These are phyloP conservation scores for Anisognathus igniventris DNA, from an alignment of 2,797 vertebrate genomes.

Conservation along the genomic window DNA sequence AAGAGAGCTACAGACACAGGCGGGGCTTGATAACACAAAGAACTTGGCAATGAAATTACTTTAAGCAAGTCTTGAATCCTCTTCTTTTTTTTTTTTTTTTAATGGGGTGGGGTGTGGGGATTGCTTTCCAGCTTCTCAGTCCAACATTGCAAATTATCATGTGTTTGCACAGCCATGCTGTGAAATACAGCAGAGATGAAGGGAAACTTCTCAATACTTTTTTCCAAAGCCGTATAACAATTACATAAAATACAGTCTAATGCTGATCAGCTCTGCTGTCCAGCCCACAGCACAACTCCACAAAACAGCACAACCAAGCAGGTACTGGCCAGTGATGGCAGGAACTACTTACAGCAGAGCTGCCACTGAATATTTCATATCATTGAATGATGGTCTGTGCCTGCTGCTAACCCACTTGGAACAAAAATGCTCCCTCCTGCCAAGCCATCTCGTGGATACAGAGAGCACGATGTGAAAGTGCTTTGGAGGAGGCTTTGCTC, in stretches of 20 bases:
- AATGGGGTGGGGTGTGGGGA: fast-evolving
- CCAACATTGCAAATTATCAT: not conserved
- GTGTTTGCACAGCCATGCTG: not conserved
- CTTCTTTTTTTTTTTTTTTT: not conserved
- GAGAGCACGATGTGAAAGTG: not conserved
- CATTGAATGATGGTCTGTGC: not conserved
- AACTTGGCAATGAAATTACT: not conserved
- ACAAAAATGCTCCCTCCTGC: not conserved
- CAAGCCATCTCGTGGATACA: not conserved
- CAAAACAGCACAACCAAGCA: not conserved
- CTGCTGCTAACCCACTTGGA: not conserved
- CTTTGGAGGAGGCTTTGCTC: not conserved
- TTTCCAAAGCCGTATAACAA: not conserved
- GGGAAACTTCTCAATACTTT: not conserved
- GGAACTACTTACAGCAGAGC: not conserved
- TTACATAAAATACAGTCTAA: not conserved
- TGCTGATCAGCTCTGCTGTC: not conserved
- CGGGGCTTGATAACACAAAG: not conserved
- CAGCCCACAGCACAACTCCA: not conserved
- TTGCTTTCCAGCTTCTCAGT: not conserved
- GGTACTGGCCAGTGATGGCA: not conserved
- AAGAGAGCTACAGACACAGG: not conserved
- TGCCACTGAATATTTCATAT: not conserved
- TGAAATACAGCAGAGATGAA: not conserved
- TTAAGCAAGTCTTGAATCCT: not conserved